These are phyloP conservation scores for Noctua pronuba DNA, from an alignment of 2,888 invertebrate species.

Conservation along the genomic window DNA sequence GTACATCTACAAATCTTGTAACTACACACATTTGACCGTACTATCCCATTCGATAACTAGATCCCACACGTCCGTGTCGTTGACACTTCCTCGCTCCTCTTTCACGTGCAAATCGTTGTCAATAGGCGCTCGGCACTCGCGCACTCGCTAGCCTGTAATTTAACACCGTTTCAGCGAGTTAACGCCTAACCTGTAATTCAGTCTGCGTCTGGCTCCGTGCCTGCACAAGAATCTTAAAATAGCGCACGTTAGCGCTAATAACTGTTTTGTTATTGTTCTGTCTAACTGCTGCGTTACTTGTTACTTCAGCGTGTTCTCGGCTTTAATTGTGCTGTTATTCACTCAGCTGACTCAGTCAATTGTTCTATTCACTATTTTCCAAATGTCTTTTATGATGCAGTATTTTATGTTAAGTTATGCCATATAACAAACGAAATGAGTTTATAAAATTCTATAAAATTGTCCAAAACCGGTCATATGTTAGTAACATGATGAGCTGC, in stretches of 20 bases:
- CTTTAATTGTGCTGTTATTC: conserved; percentile 8
- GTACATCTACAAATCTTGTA: background rate
- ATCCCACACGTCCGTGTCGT: conserved; percentile 30
- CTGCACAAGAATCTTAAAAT: conserved; percentile 58
- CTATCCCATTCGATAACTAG: background rate
- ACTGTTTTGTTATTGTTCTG: conserved; percentile 56
- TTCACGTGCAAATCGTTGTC: conserved; percentile 49
- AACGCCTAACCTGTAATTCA: conserved; percentile 67
- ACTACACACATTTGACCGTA: background rate
- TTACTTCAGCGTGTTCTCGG: conserved; percentile 10
- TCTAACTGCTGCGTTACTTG: conserved; percentile 23
- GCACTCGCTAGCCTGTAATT: conserved; percentile 59
- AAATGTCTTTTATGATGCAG: background rate
- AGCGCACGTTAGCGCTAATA: conserved; percentile 46
- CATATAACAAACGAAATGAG: background rate
- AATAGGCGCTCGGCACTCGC: conserved; percentile 42
- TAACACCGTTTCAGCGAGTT: conserved; percentile 61
- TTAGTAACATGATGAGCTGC: conserved; percentile 1
- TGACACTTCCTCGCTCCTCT: conserved; percentile 40
- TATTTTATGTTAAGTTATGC: background rate
- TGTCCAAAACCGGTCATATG: background rate
- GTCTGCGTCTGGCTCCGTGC: conserved; percentile 50
- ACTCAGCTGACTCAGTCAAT: background rate
- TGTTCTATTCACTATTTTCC: background rate
- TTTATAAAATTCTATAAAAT: background rate